phyloP scores from a whole-genome alignment of 2,797 vertebrate genomes.

The Adrianichthys oophorus region DNA sequence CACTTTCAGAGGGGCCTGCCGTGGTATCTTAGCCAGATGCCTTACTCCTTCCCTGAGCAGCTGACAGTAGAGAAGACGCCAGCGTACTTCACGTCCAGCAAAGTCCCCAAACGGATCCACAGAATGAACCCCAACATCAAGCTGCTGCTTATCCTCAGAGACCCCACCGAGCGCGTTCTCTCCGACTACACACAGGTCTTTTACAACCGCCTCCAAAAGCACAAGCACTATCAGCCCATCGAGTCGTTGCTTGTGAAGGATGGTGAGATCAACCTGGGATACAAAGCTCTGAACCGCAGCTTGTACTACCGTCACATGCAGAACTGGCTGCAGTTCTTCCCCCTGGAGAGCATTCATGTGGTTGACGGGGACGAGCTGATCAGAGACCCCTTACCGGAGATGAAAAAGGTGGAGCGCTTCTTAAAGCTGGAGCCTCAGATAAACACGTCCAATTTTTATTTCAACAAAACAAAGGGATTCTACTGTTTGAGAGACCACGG shows the following conservation, averaged over 20 bases:
- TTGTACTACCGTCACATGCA: constrained; percentile 91
- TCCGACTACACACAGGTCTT: constrained; percentile 99
- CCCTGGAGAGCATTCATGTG: constrained; percentile 84
- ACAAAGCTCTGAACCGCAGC: constrained; percentile 96
- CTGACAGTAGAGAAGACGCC: constrained; percentile 96
- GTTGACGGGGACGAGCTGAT: constrained; percentile 94
- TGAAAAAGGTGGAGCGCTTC: constrained; percentile 91
- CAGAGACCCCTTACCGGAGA: constrained; percentile 90
- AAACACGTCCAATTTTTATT: constrained; percentile 94
- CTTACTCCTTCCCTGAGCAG: constrained; percentile 83
- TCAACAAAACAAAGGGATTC: constrained; percentile 96
- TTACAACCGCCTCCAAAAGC: constrained; percentile 94
- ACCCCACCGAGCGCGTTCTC: constrained; percentile 92
- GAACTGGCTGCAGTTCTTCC: constrained; percentile 92
- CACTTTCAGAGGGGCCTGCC: constrained; percentile 87
- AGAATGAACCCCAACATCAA: constrained; percentile 85
- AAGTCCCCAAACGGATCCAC: constrained; percentile 88
- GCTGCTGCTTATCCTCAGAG: constrained; percentile 93
- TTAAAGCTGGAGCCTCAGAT: constrained; percentile 88
- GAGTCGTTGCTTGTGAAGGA: constrained; percentile 88
- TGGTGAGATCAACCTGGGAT: constrained; percentile 87
- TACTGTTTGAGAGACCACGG: constrained; percentile 91
- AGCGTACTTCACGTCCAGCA: constrained; percentile 91
- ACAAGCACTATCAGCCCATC: constrained; percentile 88
- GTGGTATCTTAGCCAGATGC: constrained; percentile 96